phyloP scores from a whole-genome alignment of 2,797 vertebrate genomes.

The Periparus ater region DNA sequence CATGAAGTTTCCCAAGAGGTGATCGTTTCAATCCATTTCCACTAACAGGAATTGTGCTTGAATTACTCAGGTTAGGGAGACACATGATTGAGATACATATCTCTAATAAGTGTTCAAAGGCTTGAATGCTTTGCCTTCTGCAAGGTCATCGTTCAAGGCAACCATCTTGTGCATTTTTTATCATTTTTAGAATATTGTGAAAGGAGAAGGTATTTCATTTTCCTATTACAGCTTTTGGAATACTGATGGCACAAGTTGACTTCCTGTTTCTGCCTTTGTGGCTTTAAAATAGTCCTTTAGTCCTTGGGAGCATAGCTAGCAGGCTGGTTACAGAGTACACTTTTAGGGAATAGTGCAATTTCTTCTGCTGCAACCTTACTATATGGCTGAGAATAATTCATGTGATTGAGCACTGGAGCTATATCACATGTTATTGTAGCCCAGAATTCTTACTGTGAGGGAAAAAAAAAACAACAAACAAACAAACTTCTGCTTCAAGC shows the following conservation, averaged over 20 bases:
- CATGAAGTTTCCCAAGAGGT: neutral
- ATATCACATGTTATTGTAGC: neutral
- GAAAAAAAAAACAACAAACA: neutral
- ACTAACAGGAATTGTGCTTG: neutral
- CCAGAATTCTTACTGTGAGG: neutral
- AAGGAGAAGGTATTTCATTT: neutral
- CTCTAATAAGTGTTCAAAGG: neutral
- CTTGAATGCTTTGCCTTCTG: neutral
- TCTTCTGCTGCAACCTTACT: neutral
- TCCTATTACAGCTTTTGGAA: neutral
- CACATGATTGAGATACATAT: neutral
- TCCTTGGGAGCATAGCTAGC: neutral
- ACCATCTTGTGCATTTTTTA: neutral
- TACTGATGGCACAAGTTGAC: neutral
- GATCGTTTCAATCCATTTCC: neutral
- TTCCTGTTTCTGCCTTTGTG: neutral
- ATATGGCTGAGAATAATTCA: neutral
- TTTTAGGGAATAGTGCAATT: neutral
- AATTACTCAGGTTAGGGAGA: neutral
- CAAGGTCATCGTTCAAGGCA: neutral
- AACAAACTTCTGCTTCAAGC: neutral
- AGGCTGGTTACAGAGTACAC: neutral
- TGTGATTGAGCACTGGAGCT: neutral
- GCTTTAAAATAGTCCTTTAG: neutral
- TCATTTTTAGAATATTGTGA: neutral